Percentiles rank a stretch among this genome's conserved stretches.
Evolutionary conservation across 2,888 invertebrate genomes (phyloP).

Genomic region (Protodeltote pygarga): DNA sequence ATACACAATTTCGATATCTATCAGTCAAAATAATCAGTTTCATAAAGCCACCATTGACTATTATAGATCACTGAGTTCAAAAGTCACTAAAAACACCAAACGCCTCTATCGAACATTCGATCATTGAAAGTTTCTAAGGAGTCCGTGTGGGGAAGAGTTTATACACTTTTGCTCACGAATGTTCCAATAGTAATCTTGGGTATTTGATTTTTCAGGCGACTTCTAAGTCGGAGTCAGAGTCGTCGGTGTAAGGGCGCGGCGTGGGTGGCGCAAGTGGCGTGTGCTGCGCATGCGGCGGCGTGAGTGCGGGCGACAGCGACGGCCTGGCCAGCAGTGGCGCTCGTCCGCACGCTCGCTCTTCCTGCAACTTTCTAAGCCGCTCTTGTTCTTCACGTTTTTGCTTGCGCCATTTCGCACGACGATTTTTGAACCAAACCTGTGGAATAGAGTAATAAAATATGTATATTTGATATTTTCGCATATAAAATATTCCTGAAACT

Average conservation of each 20-base stretch:
- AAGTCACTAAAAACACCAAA: slow-evolving; percentile 26
- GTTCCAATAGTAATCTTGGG: slow-evolving; percentile 2
- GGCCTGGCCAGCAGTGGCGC: slow-evolving; percentile 67
- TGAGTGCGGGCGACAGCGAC: slow-evolving; percentile 57
- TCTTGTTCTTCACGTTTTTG: slow-evolving; percentile 96
- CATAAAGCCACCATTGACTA: slow-evolving; percentile 24
- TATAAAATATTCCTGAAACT: too few species aligned
- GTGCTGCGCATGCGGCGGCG: slow-evolving; percentile 60
- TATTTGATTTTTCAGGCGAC: slow-evolving; percentile 87
- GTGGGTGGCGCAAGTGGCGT: slow-evolving; percentile 65
- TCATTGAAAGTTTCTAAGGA: slow-evolving; percentile 14
- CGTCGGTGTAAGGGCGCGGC: slow-evolving; percentile 87
- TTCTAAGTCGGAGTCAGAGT: slow-evolving; percentile 93
- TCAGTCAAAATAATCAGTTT: slow-evolving; percentile 27
- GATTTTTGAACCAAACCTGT: slow-evolving; percentile 99
- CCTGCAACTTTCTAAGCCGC: slow-evolving; percentile 92
- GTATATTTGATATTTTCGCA: too few species aligned
- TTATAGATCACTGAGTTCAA: slow-evolving; percentile 20
- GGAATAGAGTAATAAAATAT: slow-evolving; percentile 34
- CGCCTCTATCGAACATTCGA: slow-evolving; percentile 15
- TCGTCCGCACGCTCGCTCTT: slow-evolving; percentile 88
- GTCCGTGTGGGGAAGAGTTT: slow-evolving; percentile 7
- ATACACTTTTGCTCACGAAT: slow-evolving; percentile 3
- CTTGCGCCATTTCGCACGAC: slow-evolving; percentile 98
- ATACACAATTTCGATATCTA: slow-evolving; percentile 33